Evolutionary conservation across 2,888 invertebrate species (phyloP), one percentile per base, ranked within the genome.

Genomic region (Dicycla oo): DNA sequence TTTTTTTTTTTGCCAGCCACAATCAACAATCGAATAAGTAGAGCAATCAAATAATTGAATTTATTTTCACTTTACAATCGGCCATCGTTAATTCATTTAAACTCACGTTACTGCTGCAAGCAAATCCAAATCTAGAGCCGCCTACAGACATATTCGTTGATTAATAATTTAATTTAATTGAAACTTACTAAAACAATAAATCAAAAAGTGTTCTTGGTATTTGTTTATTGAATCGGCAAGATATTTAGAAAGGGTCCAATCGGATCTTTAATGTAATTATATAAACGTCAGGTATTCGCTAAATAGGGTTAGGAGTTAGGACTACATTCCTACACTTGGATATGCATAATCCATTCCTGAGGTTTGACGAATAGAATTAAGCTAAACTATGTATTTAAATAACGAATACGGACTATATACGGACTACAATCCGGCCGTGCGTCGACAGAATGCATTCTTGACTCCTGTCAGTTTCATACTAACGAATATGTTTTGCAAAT

Each of bases 131-230:
- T 73, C 67, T 68, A 65, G 81, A 49, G 66, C 54, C 69, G 79
- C 80, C 83, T 65, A 73, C 67, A 74, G 70, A 60, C 57, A 69
- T 23, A 66, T 73, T 56, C 10, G 34, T 67, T 82, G 80, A 81
- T 81, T 74, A 79, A 82, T 81, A 68, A 81, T 78, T 73, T 81
- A 81, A 81, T 80, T 81, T 70, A 78, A 78, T 70, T 82, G 69
- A 74, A 81, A 65, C 68, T 74, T 79, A 68, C 67, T 70, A 67
- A 68, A 67, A 56, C 64, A 73, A 65, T 80, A 73, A 78, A 80
- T 80, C 73, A 70, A 69, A 80, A 78, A 69, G 45, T 73, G 82
- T 79, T 81, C 64, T 71, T n/a, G 57, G 30, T 81, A 77, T 77
- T 77, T 81, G 63, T 79, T 79, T 76, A 81, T 81, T 64, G 63